A percentile compares a stretch with the other conserved stretches of the same genome.
Evolutionary conservation across 2,888 invertebrate genomes (phyloP).

Genomic region (Tenthredo scrophulariae): DNA sequence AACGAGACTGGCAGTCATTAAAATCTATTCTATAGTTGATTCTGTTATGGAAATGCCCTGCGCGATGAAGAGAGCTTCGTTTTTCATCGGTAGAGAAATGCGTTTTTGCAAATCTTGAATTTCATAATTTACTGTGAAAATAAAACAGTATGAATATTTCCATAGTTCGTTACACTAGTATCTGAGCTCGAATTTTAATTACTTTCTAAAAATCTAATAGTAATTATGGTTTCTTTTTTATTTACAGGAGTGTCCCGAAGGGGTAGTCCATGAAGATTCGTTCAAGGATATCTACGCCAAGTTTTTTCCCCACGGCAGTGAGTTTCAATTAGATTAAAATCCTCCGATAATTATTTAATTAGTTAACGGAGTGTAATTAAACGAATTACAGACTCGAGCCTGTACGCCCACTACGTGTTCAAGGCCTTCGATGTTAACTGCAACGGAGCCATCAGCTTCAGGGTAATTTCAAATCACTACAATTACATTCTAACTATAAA

Average conservation of each 20-base stretch:
- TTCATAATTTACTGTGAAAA: neutral
- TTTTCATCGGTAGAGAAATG: neutral
- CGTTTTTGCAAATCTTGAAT: neutral
- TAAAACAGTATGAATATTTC: neutral
- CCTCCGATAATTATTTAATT: conserved; percentile 60
- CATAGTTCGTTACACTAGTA: neutral
- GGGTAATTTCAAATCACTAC: conserved; percentile 82
- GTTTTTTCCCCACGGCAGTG: conserved; percentile 99
- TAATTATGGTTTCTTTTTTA: conserved; percentile 62
- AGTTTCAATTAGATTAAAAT: conserved; percentile 79
- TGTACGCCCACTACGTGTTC: conserved; percentile 99
- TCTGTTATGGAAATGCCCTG: neutral
- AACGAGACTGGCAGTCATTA: conserved; percentile 18
- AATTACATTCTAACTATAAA: conserved; percentile 25
- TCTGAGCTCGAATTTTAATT: conserved; percentile 9
- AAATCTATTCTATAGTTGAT: neutral
- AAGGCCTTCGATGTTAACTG: conserved; percentile 98
- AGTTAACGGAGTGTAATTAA: conserved; percentile 60
- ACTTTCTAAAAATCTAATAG: neutral
- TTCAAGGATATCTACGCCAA: conserved; percentile 99
- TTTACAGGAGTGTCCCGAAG: conserved; percentile 97
- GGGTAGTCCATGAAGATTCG: conserved; percentile 97
- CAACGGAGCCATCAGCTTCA: conserved; percentile 98
- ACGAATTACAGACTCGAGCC: conserved; percentile 89
- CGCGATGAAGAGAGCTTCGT: neutral